Evolutionary conservation across 2,113 vertebrate species (phyloP).

Genomic region (Paedocypris sp.): DNA sequence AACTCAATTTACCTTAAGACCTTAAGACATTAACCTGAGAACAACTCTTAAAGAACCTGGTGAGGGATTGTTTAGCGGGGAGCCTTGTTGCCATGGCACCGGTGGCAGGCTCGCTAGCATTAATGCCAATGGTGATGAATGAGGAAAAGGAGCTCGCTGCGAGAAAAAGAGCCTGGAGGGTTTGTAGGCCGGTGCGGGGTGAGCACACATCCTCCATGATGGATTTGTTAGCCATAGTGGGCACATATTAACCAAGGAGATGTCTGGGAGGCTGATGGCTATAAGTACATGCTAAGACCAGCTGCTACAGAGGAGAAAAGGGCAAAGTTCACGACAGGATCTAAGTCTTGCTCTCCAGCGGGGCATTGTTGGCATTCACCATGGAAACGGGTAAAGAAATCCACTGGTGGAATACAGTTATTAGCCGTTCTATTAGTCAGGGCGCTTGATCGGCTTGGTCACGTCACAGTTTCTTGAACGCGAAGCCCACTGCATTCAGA

Average conservation of each 20-base stretch:
- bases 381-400: neutral
- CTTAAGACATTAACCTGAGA: constrained; percentile 13
- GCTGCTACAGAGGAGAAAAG: constrained; percentile 37
- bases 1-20: too few relatives aligned
- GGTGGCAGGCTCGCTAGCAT: constrained; percentile 19
- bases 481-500: constrained; percentile 6
- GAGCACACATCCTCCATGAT: constrained; percentile 32
- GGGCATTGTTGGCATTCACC: constrained; percentile 1
- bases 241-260: constrained; percentile 26
- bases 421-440: too few relatives aligned
- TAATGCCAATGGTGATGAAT: constrained; percentile 34
- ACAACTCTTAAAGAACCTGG: constrained; percentile 14
- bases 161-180: constrained; percentile 1
- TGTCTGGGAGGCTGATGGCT: constrained; percentile 23
- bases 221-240: constrained; percentile 17
- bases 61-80: constrained; percentile 21
- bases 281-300: constrained; percentile 28
- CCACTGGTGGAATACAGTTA: neutral
- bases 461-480: too few relatives aligned
- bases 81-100: constrained; percentile 35
- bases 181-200: neutral
- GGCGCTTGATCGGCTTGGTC: neutral
- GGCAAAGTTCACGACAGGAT: constrained; percentile 19
- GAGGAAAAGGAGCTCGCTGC: constrained; percentile 14
- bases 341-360: constrained; percentile 1